Evolutionary conservation across 2,888 invertebrate genomes (phyloP).

Genomic region (Mechanitis messenoides): DNA sequence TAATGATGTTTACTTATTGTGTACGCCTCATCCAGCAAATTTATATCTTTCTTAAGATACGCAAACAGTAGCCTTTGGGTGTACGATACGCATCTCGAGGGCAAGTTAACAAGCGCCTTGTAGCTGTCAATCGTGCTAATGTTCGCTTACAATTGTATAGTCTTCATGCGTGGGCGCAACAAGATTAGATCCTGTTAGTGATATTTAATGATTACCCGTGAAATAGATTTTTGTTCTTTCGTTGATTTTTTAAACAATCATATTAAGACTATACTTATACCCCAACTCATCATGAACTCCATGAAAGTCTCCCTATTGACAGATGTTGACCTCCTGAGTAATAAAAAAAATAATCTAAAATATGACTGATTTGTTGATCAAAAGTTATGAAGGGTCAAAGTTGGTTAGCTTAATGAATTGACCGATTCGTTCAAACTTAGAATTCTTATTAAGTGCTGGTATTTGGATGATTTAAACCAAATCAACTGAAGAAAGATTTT

Average conservation of each 20-base stretch:
- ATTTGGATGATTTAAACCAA: no score
- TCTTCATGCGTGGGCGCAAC: constrained; percentile 3
- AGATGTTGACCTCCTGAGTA: no score
- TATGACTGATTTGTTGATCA: no score
- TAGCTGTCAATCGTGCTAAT: constrained; percentile 72
- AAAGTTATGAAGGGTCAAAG: no score
- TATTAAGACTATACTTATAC: no score
- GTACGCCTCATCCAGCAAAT: constrained; percentile 35
- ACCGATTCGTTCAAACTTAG: no score
- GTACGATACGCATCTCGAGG: constrained; percentile 68
- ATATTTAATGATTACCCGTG: constrained; percentile 1
- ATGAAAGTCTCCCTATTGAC: no score
- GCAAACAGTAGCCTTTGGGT: constrained; percentile 67
- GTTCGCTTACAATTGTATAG: constrained; percentile 32
- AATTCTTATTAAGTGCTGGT: no score
- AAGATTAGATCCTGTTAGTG: constrained; percentile 5
- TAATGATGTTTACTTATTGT: neutral
- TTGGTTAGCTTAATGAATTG: no score
- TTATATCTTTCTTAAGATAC: constrained; percentile 45
- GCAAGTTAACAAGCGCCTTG: constrained; percentile 65
- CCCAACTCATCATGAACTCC: neutral
- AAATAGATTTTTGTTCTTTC: no score
- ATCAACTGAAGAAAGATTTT: no score
- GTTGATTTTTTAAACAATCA: no score
- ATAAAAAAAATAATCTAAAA: neutral